A percentile compares a stretch with the other conserved stretches of the same genome.
phyloP scores from a whole-genome alignment of 2,888 invertebrate genomes.

The Dryococelus australis region DNA sequence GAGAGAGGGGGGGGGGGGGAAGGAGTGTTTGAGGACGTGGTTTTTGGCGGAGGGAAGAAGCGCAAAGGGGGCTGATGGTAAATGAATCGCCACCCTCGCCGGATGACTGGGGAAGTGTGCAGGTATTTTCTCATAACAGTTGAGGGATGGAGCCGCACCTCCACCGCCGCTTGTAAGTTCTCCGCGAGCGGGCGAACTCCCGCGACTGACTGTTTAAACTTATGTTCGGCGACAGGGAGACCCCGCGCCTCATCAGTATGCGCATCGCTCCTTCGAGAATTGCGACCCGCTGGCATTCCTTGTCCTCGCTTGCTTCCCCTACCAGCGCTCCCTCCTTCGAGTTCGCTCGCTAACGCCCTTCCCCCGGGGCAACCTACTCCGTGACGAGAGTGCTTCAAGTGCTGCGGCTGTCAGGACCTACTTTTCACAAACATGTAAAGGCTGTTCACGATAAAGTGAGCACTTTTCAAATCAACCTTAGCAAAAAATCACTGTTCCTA shows the following conservation, averaged over 20 bases:
- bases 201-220: neutral
- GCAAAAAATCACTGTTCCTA: no score
- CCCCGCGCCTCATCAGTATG: neutral
- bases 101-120: neutral
- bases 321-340: neutral
- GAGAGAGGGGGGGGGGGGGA: no score
- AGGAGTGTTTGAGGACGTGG: no score
- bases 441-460: no score
- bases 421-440: no score
- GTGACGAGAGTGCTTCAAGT: neutral
- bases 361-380: neutral
- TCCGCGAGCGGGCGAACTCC: no score
- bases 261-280: slow-evolving; percentile 1
- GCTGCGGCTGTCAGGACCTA: no score
- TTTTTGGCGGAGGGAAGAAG: no score
- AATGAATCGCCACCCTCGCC: neutral
- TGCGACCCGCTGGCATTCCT: neutral
- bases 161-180: neutral
- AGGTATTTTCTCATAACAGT: slow-evolving; percentile 7
- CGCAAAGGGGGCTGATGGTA: no score
- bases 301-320: neutral
- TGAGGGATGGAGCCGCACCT: neutral
- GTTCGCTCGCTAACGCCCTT: neutral
- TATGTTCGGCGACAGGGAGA: neutral
- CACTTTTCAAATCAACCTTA: no score